Evolutionary conservation across 2,888 invertebrate genomes (phyloP), one percentile per base, ranked within the genome.

Genomic region (Adineta ricciae): DNA sequence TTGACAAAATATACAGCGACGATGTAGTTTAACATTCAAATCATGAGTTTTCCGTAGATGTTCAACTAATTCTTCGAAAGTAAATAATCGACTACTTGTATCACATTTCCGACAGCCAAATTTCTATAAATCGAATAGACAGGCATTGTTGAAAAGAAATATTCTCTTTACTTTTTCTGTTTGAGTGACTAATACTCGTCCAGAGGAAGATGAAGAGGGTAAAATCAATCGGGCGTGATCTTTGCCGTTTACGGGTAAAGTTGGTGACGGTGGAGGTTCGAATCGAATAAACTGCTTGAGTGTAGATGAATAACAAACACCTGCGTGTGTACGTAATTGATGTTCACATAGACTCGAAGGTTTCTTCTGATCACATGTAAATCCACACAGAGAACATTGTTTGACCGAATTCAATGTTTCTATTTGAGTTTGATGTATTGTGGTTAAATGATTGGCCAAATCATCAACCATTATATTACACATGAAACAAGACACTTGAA

Each of bases 101-200:
- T 36, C 41, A 73, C 73, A 73, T 41, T 73, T 73, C 9, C 73
- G 73, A 73, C 73, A 73, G 24, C 73, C 73, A 24, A 73, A 73
- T 73, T 73, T 73, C 73, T 73, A 38, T 9, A 2, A 38, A 72
- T 19, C 3, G 5, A 72, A 72, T 21, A 54, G 1, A 54, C 24
- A n/a, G n/a, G n/a, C 7, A 36, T 36, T 36, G 21, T 36, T 36
- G 27, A 14, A 24, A 32, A 27, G 14, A 16, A 72, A 72, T 1
- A 72, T 32, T 72, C n/a, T 72, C 36, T 38, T 16, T 73, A 73
- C 73, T 41, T 73, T 73, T 73, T 73, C 73, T 73, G 73, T 73
- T 24, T 11, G 2, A 1, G 73, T 73, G 36, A 21, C 24, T 41
- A 73, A 73, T 73, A 9, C 38, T 73, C 9, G 41, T 73, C 7